Evolutionary conservation across 2,113 vertebrate genomes (phyloP), one percentile per base, ranked within the genome.

Genomic region (Callopanchax toddi): DNA sequence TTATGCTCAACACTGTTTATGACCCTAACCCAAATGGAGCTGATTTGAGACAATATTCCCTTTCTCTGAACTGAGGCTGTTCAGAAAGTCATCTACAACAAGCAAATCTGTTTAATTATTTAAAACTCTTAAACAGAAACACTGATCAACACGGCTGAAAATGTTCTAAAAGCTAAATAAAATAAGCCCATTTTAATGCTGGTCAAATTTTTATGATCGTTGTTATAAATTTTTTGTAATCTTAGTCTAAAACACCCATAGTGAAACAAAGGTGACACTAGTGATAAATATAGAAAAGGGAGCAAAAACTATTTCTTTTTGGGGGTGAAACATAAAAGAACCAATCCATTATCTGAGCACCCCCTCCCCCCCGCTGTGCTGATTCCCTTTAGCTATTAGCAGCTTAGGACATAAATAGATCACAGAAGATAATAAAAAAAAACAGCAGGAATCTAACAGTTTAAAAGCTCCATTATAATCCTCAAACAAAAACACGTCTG

Each of bases 401-500:
- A 83, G 82, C 84, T 87, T 84, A 85, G 71, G 81, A 87, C 84
- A 80, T 84, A 86, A 89, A 89, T 78, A 87, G 87, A 90, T 89
- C 82, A 87, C 78, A 74, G 64, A 74, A 82, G 83, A 88, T 90
- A 88, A 87, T 88, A 88, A 87, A 88, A 87, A 85, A 37, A 37
- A 36, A 4, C 86, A 82, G 86, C 82, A 26, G 84, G 85, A 85
- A 72, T 70, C 65, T 70, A 82, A 85, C 80, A 76, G 79, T 87
- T 86, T 78, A 76, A 87, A 85, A 85, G 74, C 64, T 66, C 23
- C 29, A 11, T 49, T 60, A 42, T 82, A 82, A 81, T 85, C 75
- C 76, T 84, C 67, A 85, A 80, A 46, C 7, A 68, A 82, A 72
- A 86, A 86, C 70, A 82, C 58, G 72, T 66, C 55, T 80, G 37